These are phyloP conservation scores for Drosophila littoralis DNA, from an alignment of 1,140 invertebrate species.

Conservation along the genomic window DNA sequence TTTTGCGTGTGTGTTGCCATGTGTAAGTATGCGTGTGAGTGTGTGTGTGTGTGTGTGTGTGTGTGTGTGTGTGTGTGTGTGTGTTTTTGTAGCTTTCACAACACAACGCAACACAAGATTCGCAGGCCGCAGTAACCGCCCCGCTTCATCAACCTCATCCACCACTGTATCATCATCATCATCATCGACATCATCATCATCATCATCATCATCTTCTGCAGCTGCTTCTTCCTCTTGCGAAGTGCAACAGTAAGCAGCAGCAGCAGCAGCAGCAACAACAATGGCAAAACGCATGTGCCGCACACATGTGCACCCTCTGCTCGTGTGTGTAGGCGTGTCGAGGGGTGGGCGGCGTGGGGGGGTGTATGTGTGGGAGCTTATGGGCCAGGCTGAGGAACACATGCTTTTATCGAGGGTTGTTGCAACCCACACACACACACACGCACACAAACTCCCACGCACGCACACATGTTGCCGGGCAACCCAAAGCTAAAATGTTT, in stretches of 20 bases:
- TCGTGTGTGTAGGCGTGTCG: neutral
- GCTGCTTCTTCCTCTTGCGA: slow-evolving; percentile 16
- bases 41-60: neutral
- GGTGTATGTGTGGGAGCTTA: neutral
- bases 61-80: neutral
- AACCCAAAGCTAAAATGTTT: slow-evolving; percentile 27
- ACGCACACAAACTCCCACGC: neutral
- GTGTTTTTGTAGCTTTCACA: slow-evolving; percentile 43
- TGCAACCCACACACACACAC: slow-evolving; percentile 14
- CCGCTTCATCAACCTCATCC: too few relatives aligned
- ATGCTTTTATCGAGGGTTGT: slow-evolving; percentile 26
- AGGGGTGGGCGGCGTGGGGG: neutral
- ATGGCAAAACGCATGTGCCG: slow-evolving; percentile 55
- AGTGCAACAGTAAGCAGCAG: slow-evolving; percentile 37
- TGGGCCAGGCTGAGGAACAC: neutral
- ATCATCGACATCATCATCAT: neutral
- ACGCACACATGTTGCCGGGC: slow-evolving; percentile 31
- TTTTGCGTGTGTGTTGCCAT: slow-evolving; percentile 36
- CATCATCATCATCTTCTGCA: slow-evolving; percentile 7
- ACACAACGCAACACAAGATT: slow-evolving; percentile 31
- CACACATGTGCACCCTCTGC: slow-evolving; percentile 46
- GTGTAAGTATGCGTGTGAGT: neutral
- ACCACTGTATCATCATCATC: neutral
- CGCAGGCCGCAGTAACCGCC: neutral
- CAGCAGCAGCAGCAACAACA: slow-evolving; percentile 26